These are phyloP conservation scores for Bolinopsis microptera DNA, from an alignment of 37 sponge, comb jelly and placozoan genomes.

Conservation along the genomic window DNA sequence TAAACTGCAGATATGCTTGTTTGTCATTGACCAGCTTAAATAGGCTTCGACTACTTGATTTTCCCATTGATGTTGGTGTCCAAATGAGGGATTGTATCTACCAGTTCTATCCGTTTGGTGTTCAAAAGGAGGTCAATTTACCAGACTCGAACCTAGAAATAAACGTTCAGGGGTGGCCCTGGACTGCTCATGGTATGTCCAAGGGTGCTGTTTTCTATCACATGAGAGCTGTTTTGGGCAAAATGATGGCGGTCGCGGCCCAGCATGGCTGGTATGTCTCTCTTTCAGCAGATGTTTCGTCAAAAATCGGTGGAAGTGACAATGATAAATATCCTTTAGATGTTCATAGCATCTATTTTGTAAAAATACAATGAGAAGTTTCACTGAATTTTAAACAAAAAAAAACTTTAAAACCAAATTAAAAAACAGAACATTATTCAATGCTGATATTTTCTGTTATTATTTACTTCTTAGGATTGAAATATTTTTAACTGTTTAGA, in stretches of 20 bases:
- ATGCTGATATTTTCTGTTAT: too few species aligned
- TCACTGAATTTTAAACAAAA: too few species aligned
- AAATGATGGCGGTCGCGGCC: slow-evolving; percentile 4
- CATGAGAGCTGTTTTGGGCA: background rate
- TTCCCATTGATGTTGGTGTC: slow-evolving; percentile 42
- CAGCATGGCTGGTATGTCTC: slow-evolving; percentile 14
- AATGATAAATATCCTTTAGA: background rate
- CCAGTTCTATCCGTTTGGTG: background rate
- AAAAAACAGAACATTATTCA: too few species aligned
- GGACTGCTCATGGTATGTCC: background rate
- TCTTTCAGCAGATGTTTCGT: slow-evolving; percentile 20
- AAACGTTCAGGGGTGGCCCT: background rate
- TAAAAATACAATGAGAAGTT: background rate
- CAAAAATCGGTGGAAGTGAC: background rate
- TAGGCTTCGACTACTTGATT: slow-evolving; percentile 17
- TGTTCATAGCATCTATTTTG: slow-evolving; percentile 26
- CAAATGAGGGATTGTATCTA: background rate
- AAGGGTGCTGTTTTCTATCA: background rate
- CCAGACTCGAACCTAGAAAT: slow-evolving; percentile 19
- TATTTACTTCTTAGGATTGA: too few species aligned
- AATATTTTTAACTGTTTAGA: too few species aligned
- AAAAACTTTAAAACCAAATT: too few species aligned
- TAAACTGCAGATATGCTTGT: slow-evolving; percentile 8
- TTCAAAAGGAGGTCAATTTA: background rate
- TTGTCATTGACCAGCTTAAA: background rate